These are phyloP conservation scores for Rachycentron canadum DNA, from an alignment of 2,797 vertebrate genomes.

Conservation along the genomic window DNA sequence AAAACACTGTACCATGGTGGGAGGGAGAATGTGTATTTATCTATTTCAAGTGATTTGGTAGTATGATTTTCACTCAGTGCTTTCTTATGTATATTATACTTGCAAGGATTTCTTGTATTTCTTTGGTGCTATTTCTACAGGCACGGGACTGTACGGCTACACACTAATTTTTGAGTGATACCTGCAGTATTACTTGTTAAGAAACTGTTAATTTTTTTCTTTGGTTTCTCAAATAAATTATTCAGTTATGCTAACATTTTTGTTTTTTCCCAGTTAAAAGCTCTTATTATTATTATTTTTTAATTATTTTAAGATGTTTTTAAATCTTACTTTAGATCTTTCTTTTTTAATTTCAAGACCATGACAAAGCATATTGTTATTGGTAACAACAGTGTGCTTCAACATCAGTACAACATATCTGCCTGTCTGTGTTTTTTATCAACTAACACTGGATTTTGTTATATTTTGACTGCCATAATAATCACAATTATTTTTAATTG, in stretches of 20 bases:
- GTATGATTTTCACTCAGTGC: conserved; percentile 44
- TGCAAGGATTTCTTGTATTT: conserved; percentile 47
- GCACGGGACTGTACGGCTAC: conserved; percentile 19
- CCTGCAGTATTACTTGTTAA: neutral
- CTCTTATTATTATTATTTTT: neutral
- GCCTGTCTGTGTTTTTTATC: conserved; percentile 9
- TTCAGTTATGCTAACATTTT: neutral
- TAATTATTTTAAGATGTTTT: neutral
- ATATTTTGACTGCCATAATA: conserved; percentile 29
- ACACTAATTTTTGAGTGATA: conserved; percentile 7
- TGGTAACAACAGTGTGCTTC: neutral
- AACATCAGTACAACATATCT: neutral
- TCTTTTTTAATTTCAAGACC: neutral
- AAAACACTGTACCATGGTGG: conserved; percentile 34
- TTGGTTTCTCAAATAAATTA: neutral
- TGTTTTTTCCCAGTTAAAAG: neutral
- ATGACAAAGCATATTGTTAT: neutral
- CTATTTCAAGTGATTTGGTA: conserved; percentile 47
- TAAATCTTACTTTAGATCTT: neutral
- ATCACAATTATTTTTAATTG: conserved; percentile 32
- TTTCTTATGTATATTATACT: conserved; percentile 43
- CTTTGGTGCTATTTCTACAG: conserved; percentile 51
- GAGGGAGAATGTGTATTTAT: conserved; percentile 6
- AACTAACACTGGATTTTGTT: conserved; percentile 5
- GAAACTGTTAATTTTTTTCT: conserved; percentile 2